Base-by-base conservation (phyloP, 1,140 invertebrate genomes). In the Teleogryllus occipitalis region DNA sequence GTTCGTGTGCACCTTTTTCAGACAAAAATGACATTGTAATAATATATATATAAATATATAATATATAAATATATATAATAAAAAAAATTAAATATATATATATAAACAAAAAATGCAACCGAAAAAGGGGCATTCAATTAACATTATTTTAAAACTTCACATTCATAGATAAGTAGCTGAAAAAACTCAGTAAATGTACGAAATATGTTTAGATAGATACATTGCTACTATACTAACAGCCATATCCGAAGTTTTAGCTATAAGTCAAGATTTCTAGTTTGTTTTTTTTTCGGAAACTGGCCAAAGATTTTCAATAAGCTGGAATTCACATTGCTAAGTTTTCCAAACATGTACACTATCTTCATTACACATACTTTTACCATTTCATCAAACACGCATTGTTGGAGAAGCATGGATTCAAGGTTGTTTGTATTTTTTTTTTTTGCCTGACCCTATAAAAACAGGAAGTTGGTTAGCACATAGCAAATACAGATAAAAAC, bases 351-450 rank as follows among this genome's bases (percentile, higher is more conserved):
- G 76, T 77, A 77, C 76, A 77, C 76, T 77, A n/a, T 48, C 47
- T 77, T 48, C 76, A n/a, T 77, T n/a, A 47, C 8, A 48, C 10
- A 48, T 76, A 15, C 39, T 73, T 79, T 79, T 78, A 46, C 39
- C 76, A 80, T 80, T 80, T 80, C 80, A 80, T 80, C 77, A 80
- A 81, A 81, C 81, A 81, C 81, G 81, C 81, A 81, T 80, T 80
- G 81, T 81, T 81, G 81, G 81, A 81, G 79, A 81, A 81, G 81
- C 81, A 81, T 81, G 81, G 81, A 79, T 74, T 80, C 79, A 80
- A 54, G 73, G 78, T 80, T 81, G 81, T 73, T 80, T n/a, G n/a
- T n/a, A n/a, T 80, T 47, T 47, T 78, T 78, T 78, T 78, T 77
- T 48, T 77, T 39, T 47, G 74, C 76, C 76, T 74, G 76, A 47